Conservation (phyloP, 2,797 vertebrate species). For the Hydrolagus colliei region DNA sequence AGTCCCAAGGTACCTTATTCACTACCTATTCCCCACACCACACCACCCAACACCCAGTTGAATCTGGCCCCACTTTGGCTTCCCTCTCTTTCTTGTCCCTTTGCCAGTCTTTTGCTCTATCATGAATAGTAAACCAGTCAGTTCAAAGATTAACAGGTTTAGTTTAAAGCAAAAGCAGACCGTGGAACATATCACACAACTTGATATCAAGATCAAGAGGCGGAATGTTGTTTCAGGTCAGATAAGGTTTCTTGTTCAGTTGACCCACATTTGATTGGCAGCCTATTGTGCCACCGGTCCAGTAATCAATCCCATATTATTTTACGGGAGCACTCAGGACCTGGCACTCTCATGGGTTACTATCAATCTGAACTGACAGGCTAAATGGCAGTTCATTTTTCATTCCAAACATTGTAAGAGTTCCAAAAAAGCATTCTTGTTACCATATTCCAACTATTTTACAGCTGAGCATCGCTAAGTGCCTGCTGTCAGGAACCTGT, state of each 20-base stretch:
- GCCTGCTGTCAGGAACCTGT: background rate
- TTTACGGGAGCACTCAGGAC: slow-evolving; percentile 1
- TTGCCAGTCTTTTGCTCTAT: background rate
- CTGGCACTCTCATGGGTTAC: background rate
- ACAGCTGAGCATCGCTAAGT: background rate
- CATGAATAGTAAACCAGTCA: background rate
- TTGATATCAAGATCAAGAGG: background rate
- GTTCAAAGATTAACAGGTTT: background rate
- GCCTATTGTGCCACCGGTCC: background rate
- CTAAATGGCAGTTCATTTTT: background rate
- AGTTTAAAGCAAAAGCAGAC: background rate
- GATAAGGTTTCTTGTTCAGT: background rate
- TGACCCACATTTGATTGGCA: background rate
- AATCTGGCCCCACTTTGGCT: too few relatives aligned
- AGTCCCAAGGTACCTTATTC: too few relatives aligned
- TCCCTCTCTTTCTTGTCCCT: too few relatives aligned
- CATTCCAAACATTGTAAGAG: background rate
- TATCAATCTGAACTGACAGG: background rate
- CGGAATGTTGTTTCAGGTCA: background rate
- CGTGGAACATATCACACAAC: background rate
- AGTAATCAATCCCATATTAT: background rate
- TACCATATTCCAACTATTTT: slow-evolving; percentile 1
- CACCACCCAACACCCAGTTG: too few relatives aligned
- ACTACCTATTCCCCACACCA: too few relatives aligned
- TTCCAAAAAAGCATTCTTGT: background rate